Evolutionary conservation across 2,888 invertebrate genomes (phyloP), one percentile per base, ranked within the genome.

Genomic region (Xestoiulus laeticollis): DNA sequence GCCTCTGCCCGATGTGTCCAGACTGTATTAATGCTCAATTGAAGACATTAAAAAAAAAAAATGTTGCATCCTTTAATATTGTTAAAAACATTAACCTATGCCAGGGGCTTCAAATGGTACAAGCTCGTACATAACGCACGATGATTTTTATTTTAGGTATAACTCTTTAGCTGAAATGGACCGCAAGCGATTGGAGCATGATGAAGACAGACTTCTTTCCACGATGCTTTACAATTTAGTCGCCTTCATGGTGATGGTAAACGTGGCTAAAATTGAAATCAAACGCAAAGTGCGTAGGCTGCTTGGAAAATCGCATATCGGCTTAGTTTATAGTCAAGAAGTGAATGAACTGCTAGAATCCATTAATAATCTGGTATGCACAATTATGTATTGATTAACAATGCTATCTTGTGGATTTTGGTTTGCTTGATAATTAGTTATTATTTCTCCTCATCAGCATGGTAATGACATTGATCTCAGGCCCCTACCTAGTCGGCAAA

Each of bases 381-480:
- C 48, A 26, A 68, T 26, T 30, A 30, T 48, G 14, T 16, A 48
- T 14, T 16, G 16, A 16, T 48, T 48, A 68, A 5, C 4, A 68
- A 5, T 68, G 3, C 32, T 1, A 8, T 59, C 19, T 59, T 4
- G 22, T 22, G 22, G 59, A 22, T 78, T 14, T 14, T 30, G 30
- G 19, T 14, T 22, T 53, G 12, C 26, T 32, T 33, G 30, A 38
- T 87, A 16, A 38, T 68, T 14, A 16, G 38, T 78, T 10, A 22
- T 87, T 32, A 19, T 85, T 3, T 87, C 84, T 38, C 19, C 38
- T 19, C 86, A 90, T 91, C 89, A 99, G 98, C 96, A 97, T 93
- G 99, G 98, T 85, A 99, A 99, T 92, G 98, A 99, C 92, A 98
- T 99, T 89, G 98, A 98, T 91, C 93, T 99, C 90, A 98, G 98